Conservation (phyloP, 1,140 invertebrate genomes). For the Trichoplusia ni region DNA sequence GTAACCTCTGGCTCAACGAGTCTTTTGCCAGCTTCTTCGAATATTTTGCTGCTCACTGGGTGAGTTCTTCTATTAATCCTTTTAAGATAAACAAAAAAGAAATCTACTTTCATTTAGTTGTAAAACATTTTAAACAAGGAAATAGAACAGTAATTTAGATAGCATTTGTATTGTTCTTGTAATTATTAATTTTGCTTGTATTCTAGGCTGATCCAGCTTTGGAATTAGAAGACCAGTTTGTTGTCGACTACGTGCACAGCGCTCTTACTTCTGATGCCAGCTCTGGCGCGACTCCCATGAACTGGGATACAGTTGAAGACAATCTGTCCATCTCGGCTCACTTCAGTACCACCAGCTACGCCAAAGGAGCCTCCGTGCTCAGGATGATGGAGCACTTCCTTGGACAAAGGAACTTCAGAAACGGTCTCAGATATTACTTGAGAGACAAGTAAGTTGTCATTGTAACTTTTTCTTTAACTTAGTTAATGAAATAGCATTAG, state of each 20-base stretch:
- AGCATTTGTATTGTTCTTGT: not conserved
- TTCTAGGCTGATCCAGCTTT: conserved; percentile 74
- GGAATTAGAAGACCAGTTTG: conserved; percentile 82
- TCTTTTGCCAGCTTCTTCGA: conserved; percentile 86
- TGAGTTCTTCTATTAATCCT: conserved; percentile 43
- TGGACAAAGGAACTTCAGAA: conserved; percentile 84
- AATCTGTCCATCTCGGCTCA: conserved; percentile 81
- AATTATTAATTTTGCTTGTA: conserved; percentile 4
- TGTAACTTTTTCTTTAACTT: not conserved
- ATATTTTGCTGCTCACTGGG: conserved; percentile 83
- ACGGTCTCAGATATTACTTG: conserved; percentile 83
- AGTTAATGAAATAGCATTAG: no score
- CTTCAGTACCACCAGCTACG: conserved; percentile 88
- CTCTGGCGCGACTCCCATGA: conserved; percentile 84
- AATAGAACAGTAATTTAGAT: not conserved
- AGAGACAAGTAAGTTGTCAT: conserved; percentile 71
- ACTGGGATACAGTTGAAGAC: conserved; percentile 53
- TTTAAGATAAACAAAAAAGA: no score
- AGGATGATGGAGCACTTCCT: conserved; percentile 90
- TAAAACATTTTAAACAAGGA: no score
- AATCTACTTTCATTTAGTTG: no score
- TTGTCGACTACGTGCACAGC: conserved; percentile 85
- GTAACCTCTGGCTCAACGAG: conserved; percentile 87
- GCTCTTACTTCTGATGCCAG: conserved; percentile 85
- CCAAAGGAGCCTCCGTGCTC: conserved; percentile 86